Evolutionary conservation across 2,797 vertebrate genomes (phyloP), one percentile per base, ranked within the genome.

Genomic region (Siniperca scherzeri): DNA sequence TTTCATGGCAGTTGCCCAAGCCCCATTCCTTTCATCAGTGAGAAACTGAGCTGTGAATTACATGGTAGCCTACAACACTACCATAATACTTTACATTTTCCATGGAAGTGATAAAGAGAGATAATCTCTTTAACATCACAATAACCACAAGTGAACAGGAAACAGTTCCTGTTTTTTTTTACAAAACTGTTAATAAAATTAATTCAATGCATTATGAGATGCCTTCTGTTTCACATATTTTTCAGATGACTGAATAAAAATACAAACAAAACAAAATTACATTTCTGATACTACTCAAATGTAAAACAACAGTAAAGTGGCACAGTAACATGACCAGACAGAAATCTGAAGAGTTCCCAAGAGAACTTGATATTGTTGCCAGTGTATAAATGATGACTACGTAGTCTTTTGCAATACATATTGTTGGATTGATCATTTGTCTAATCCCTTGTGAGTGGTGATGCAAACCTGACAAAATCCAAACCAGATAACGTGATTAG

Each of bases 401-500:
- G 12, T 16, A 12, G 64, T 71, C 22, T 48, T n/a, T 44, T 52
- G 8, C 19, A 11, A 44, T n/a, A 60, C 40, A 30, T 9, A 36
- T 5, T n/a, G 55, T 46, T 69, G 19, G n/a, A 70, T 21, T 72
- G 60, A 69, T 57, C 5, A 52, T 25, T 64, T 48, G 36, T 59
- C 36, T 81, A 75, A 81, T 72, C 67, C 13, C 19, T 61, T 40
- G 22, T 46, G 42, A 80, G 65, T 42, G 56, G 48, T 74, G n/a
- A 66, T 27, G 48, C 27, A 74, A 77, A 79, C 33, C 44, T 19
- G 48, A 55, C 44, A 72, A 79, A 70, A 65, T 30, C 65, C 17
- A 53, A 81, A 64, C 21, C 0, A 19, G 52, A 70, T 80, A 71
- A 74, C 71, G 53, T 70, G 61, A 79, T 66, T 30, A 80, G 61